Evolutionary conservation across 1,140 invertebrate species (phyloP), one percentile per base, ranked within the genome.

Genomic region (Orussus abietinus): DNA sequence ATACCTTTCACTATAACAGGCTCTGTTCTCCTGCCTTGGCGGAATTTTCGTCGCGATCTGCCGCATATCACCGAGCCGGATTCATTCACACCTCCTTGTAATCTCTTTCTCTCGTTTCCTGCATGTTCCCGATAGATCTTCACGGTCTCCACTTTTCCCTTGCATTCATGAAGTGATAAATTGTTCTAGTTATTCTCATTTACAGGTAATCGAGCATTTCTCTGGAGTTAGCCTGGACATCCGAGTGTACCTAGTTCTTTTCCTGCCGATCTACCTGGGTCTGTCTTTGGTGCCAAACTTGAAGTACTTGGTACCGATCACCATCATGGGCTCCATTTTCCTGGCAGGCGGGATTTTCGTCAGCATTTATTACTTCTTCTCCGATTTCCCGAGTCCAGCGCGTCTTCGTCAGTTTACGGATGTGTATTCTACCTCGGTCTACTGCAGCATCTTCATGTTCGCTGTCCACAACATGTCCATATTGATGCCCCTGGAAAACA

Each of bases 1-100:
- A 66, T 78, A 1, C 75, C 77, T 1, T 75, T 81, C 42, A 80
- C 80, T 9, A 49, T 74, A 3, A 45, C 81, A 10, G 83, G 82
- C 2, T 79, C 80, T 15, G 12, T 70, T 1, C 53, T 59, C 11
- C 49, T 76, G 18, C 28, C 53, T n/a, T 3, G 10, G 57, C 6
- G 75, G 75, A 1, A 40, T 80, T 2, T 51, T 46, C 9, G 57
- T 75, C 30, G n/a, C n/a, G n/a, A n/a, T n/a, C n/a, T n/a, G n/a
- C n/a, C n/a, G n/a, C n/a, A n/a, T n/a, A n/a, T n/a, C n/a, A n/a
- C n/a, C n/a, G n/a, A n/a, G n/a, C n/a, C n/a, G n/a, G n/a, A n/a
- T n/a, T n/a, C n/a, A n/a, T n/a, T n/a, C n/a, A n/a, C n/a, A n/a
- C n/a, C n/a, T n/a, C n/a, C n/a, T n/a, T n/a, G n/a, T n/a, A n/a